Conservation (phyloP, 2,113 vertebrate genomes). For the Sinocyclocheilus anshuiensis region DNA sequence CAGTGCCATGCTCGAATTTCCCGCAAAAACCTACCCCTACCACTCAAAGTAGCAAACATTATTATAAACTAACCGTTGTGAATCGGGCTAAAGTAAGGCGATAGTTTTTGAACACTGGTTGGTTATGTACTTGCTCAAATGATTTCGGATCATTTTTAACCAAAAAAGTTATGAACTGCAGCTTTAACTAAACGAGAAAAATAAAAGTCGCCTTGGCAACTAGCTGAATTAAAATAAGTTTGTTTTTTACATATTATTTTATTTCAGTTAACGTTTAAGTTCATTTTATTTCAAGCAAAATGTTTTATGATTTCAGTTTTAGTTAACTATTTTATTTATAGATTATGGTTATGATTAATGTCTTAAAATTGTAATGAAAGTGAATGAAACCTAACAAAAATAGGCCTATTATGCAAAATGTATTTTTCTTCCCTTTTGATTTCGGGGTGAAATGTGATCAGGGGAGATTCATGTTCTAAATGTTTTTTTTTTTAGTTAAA, state of each 20-base stretch:
- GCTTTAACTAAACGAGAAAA: not conserved
- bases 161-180: too few species aligned
- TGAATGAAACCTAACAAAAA: not conserved
- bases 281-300: not conserved
- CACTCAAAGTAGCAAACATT: too few species aligned
- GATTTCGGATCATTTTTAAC: too few species aligned
- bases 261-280: not conserved
- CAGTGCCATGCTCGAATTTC: too few species aligned
- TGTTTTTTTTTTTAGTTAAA: not conserved
- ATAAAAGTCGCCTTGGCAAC: not conserved
- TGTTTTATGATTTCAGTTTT: not conserved
- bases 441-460: not conserved
- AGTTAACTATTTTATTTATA: not conserved
- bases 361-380: not conserved
- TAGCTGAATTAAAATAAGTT: not conserved
- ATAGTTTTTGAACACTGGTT: too few species aligned
- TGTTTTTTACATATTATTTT: too few species aligned
- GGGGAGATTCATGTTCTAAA: not conserved
- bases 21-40: too few species aligned
- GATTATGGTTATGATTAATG: not conserved
- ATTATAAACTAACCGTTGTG: too few species aligned
- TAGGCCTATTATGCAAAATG: not conserved
- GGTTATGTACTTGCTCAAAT: too few species aligned
- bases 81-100: too few species aligned
- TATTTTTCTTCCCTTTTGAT: not conserved